Conservation (phyloP, 2,797 vertebrate species). For the Bufotes viridis region DNA sequence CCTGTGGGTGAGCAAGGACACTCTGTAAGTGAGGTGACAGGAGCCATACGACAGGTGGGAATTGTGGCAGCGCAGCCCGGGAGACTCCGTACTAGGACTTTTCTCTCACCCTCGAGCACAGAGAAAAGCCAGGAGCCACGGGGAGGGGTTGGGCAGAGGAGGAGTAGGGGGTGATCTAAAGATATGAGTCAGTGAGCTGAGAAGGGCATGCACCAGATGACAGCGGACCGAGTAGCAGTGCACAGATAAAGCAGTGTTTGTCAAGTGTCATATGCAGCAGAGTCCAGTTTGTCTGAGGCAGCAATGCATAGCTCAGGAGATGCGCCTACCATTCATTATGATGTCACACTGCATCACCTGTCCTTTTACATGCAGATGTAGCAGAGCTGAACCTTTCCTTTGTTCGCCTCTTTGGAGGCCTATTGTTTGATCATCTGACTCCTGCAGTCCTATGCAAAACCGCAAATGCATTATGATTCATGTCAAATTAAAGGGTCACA, state of each 20-base stretch:
- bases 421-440: neutral
- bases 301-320: neutral
- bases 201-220: neutral
- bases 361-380: neutral
- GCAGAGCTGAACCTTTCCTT: neutral
- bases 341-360: neutral
- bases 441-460: neutral
- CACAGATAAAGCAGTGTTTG: neutral
- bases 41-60: conserved; percentile 32
- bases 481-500: neutral
- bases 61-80: neutral
- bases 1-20: conserved; percentile 71
- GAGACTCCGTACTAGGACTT: neutral
- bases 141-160: conserved; percentile 43
- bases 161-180: conserved; percentile 27
- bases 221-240: neutral
- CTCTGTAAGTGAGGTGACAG: conserved; percentile 2
- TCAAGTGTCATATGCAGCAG: neutral
- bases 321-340: neutral
- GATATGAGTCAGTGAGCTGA: neutral
- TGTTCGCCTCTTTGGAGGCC: neutral
- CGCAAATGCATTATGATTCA: neutral
- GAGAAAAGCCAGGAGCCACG: neutral
- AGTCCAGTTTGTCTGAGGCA: neutral
- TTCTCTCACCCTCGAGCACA: neutral